A percentile compares a stretch with the other conserved stretches of the same genome.
Evolutionary conservation across 2,888 invertebrate genomes (phyloP).

Genomic region (Oscheius sp.): DNA sequence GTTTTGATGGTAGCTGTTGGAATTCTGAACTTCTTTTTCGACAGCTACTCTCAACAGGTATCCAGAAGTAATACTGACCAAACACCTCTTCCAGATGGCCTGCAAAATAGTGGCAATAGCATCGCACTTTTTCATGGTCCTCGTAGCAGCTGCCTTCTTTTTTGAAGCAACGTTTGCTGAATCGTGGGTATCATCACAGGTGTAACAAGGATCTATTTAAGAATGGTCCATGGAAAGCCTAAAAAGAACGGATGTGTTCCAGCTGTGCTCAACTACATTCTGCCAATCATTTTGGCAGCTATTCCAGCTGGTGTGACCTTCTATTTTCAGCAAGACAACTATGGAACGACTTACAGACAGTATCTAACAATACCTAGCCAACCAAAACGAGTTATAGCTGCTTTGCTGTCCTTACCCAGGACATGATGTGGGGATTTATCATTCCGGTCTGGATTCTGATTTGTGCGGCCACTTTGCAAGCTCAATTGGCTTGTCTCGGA

Average conservation of each 20-base stretch:
- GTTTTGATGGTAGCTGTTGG: constrained; percentile 47
- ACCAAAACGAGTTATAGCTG: constrained; percentile 40
- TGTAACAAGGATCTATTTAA: constrained; percentile 21
- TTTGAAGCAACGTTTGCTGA: constrained; percentile 59
- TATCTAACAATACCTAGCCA: constrained; percentile 1
- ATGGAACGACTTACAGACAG: constrained; percentile 49
- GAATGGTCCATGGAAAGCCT: constrained; percentile 55
- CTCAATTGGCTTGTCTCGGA: constrained; percentile 56
- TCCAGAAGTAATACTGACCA: neutral
- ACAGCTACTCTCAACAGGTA: constrained; percentile 1
- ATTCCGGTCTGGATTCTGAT: constrained; percentile 59
- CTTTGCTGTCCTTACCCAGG: constrained; percentile 49
- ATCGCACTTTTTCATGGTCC: constrained; percentile 56
- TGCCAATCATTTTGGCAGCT: constrained; percentile 51
- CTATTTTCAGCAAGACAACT: constrained; percentile 49
- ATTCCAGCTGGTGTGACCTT: constrained; percentile 49
- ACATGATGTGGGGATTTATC: constrained; percentile 59
- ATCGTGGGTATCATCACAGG: constrained; percentile 41
- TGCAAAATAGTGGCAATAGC: constrained; percentile 51
- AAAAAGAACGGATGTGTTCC: constrained; percentile 56
- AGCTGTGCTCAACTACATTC: constrained; percentile 47
- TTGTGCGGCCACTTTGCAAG: constrained; percentile 45
- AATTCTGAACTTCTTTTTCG: constrained; percentile 42
- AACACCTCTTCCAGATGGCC: constrained; percentile 41
- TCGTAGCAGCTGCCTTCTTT: constrained; percentile 50